Evolutionary conservation across 2,797 vertebrate species (phyloP).

Genomic region (Esox lucius): DNA sequence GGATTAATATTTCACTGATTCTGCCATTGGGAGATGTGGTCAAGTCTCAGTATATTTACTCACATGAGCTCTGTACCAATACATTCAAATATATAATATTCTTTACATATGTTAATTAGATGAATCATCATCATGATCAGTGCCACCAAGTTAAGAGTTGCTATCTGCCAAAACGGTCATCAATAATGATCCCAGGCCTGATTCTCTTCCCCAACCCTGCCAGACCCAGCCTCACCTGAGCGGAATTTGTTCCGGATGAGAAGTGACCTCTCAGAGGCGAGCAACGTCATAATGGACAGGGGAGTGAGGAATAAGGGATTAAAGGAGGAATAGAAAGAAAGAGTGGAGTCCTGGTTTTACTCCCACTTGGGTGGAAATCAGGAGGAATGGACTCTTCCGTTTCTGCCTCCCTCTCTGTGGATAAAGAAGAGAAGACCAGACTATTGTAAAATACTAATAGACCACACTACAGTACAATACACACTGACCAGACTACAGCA

Average conservation of each 20-base stretch:
- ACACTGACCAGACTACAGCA: no score
- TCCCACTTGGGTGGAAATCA: slow-evolving; percentile 44
- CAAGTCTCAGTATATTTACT: slow-evolving; percentile 11
- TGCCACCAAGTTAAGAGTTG: neutral
- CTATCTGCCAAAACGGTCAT: slow-evolving; percentile 27
- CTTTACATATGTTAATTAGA: slow-evolving; percentile 30
- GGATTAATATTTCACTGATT: neutral
- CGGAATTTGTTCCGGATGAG: slow-evolving; percentile 92
- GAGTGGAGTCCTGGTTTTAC: slow-evolving; percentile 56
- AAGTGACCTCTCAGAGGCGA: slow-evolving; percentile 87
- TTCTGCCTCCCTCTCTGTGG: slow-evolving; percentile 52
- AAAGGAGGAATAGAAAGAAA: slow-evolving; percentile 43
- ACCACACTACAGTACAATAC: no score
- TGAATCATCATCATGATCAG: neutral
- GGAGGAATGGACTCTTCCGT: slow-evolving; percentile 60
- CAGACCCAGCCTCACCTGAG: slow-evolving; percentile 79
- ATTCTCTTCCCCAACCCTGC: neutral
- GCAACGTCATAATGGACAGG: slow-evolving; percentile 78
- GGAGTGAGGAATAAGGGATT: slow-evolving; percentile 28
- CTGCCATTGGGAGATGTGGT: slow-evolving; percentile 8
- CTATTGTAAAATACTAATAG: no score
- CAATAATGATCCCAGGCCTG: neutral
- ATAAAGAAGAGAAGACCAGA: slow-evolving; percentile 1
- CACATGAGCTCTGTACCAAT: slow-evolving; percentile 33
- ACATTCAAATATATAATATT: slow-evolving; percentile 34